Conservation (phyloP, 2,113 vertebrate species). For the Cyanocitta stelleri region DNA sequence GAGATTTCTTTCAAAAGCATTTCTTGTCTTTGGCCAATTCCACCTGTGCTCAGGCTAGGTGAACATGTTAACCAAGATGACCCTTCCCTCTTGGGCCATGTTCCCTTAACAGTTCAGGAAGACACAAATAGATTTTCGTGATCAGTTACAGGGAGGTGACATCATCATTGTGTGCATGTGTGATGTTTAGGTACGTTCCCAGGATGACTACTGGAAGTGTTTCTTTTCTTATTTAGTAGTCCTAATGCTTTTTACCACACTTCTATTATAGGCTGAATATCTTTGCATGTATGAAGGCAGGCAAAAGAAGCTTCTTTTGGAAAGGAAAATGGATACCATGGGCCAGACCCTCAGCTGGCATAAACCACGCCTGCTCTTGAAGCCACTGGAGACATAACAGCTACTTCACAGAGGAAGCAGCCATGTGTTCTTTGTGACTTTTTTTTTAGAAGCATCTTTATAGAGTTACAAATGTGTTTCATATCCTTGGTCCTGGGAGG, state of each 20-base stretch:
- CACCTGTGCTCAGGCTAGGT: neutral
- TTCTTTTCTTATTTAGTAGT: slow-evolving; percentile 3
- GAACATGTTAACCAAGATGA: neutral
- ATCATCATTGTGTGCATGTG: neutral
- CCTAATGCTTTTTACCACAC: neutral
- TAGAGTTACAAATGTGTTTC: slow-evolving; percentile 39
- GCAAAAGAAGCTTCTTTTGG: neutral
- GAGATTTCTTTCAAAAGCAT: neutral
- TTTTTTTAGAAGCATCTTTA: slow-evolving; percentile 37
- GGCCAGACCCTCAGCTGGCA: neutral
- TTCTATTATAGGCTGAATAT: neutral
- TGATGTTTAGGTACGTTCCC: neutral
- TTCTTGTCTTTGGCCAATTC: neutral
- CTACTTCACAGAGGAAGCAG: slow-evolving; percentile 1
- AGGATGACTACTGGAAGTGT: neutral
- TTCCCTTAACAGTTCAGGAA: neutral
- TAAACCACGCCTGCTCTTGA: neutral
- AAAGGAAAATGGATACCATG: neutral
- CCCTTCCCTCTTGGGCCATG: neutral
- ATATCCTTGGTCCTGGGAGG: slow-evolving; percentile 25
- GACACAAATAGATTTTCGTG: neutral
- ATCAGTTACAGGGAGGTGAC: neutral
- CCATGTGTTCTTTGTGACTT: neutral
- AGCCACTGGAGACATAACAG: neutral
- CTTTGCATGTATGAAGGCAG: neutral